Base-by-base conservation (phyloP, 2,797 vertebrate species). In the Melanotaenia trifasciata region DNA sequence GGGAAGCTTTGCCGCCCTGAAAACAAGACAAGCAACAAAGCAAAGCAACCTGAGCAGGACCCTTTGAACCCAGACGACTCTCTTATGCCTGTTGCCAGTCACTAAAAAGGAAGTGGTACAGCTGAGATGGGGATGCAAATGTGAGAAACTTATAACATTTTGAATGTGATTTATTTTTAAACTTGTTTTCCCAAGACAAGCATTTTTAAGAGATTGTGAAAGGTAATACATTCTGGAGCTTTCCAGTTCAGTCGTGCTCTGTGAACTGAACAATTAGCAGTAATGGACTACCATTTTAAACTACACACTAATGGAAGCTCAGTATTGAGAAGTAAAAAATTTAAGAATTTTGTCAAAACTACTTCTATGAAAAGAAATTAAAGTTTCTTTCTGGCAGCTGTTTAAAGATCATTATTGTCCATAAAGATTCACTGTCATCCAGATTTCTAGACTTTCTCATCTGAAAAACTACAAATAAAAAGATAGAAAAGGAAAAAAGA, bases 1-100 rank as follows among this genome's bases (percentile, higher is more conserved):
- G 75, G 75, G 68, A 87, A 92, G 51, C 91, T 92, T 33, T 94
- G 91, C 64, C 67, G 10, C 3, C 88, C 91, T 13, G 81, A 86
- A 78, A 82, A 35, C 75, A 74, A 84, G 76, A 76, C 13, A 2
- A 73, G 77, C 70, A 63, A 33, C 70, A 60, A 64, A 10, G 62
- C 54, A 11, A 90, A 90, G 61, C 85, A 78, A 18, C 71, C 90
- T 0, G 90, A 92, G 72, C 89, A 86, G n/a, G 90, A 58, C 36
- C 92, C 90, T 51, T 45, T 93, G 74, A 91, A 92, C 75, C 89
- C 90, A 18, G 83, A 81, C 66, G 78, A 36, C 63, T 33, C 57
- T 14, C 77, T 79, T 1, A 30, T 64, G 5, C 72, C 83, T 57
- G 63, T 58, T 66, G 69, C 73, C 56, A 87, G 58, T 8, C 85